These are phyloP conservation scores for Apostichopus japonicus DNA, from an alignment of 35 echinoderm and acorn worm genomes.

Conservation along the genomic window DNA sequence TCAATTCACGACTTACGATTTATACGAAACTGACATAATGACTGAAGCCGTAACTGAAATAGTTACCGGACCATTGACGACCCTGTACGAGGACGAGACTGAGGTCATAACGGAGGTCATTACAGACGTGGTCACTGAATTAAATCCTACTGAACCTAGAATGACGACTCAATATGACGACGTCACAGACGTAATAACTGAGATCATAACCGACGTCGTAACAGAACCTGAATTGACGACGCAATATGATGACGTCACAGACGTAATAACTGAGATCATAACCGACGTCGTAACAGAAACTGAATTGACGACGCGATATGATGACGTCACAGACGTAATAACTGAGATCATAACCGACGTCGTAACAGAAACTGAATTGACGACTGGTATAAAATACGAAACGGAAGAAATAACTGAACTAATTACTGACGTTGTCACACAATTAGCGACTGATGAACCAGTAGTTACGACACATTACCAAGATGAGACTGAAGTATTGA, in stretches of 20 bases:
- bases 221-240: constrained; percentile 5
- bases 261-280: background rate
- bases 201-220: background rate
- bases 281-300: constrained; percentile 11
- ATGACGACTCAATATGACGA: background rate
- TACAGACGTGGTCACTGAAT: background rate
- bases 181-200: background rate
- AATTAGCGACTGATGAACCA: background rate
- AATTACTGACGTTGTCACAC: constrained; percentile 16
- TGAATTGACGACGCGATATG: background rate
- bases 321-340: background rate
- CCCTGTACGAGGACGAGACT: background rate
- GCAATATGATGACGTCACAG: background rate
- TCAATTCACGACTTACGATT: background rate
- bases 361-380: background rate
- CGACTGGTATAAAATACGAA: background rate
- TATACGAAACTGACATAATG: constrained; percentile 5
- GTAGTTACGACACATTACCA: background rate
- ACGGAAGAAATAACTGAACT: background rate
- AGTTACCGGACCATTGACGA: background rate
- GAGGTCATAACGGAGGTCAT: background rate
- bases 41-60: background rate
- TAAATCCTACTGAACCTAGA: background rate
- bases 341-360: constrained; percentile 7
- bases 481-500: background rate